Percentiles rank a stretch among this genome's conserved stretches.
These are phyloP conservation scores for Hyphantria cunea DNA, from an alignment of 1,140 invertebrate genomes.

Conservation along the genomic window DNA sequence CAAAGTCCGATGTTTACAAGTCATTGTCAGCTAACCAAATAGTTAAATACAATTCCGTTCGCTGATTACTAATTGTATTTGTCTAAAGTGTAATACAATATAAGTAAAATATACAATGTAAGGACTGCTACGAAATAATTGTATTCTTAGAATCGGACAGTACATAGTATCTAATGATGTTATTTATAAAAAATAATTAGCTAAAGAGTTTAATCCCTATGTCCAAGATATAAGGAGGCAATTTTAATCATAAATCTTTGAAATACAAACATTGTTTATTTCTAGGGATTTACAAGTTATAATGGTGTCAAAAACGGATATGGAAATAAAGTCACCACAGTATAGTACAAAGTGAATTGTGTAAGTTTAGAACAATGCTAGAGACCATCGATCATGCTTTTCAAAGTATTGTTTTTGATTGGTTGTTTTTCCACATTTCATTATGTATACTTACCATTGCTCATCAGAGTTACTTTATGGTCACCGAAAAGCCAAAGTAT, in stretches of 20 bases:
- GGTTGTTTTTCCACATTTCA: constrained; percentile 34
- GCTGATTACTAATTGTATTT: too few species aligned
- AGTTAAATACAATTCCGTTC: too few species aligned
- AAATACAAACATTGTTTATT: constrained; percentile 49
- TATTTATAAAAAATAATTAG: too few species aligned
- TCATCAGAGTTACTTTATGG: background rate
- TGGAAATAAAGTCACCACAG: constrained; percentile 74
- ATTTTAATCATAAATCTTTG: background rate
- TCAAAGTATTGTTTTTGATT: constrained; percentile 29
- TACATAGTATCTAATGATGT: too few species aligned
- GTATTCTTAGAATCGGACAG: too few species aligned
- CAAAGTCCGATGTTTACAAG: too few species aligned
- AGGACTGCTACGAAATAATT: too few species aligned
- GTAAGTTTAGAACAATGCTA: constrained; percentile 55
- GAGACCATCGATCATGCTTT: constrained; percentile 47
- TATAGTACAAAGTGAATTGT: constrained; percentile 70
- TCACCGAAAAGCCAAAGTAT: background rate
- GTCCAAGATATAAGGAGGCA: too few species aligned
- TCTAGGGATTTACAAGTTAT: constrained; percentile 81
- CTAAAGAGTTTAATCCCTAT: too few species aligned
- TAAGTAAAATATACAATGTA: too few species aligned
- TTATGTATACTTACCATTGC: background rate
- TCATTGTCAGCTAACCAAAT: too few species aligned
- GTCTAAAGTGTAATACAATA: too few species aligned
- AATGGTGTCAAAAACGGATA: constrained; percentile 77